Base-by-base conservation (phyloP, 1,140 invertebrate species). In the Hycleus cichorii region DNA sequence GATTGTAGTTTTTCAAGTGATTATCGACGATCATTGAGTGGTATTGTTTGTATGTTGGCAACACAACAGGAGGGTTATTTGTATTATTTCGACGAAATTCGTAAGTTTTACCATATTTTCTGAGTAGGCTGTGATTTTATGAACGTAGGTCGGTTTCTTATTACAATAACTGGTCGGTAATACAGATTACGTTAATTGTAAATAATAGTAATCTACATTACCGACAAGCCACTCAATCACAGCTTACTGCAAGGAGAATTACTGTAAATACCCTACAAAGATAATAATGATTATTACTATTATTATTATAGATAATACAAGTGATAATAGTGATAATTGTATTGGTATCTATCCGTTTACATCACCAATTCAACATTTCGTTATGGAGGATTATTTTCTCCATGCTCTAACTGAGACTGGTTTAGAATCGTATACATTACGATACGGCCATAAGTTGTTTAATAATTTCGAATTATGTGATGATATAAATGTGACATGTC, bases 401-500 rank as follows among this genome's bases (percentile, higher is more conserved):
- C 88, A 90, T 69, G 88, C 86, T 0, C 70, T 91, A 0, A 91
- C 88, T 1, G 82, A 86, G 42, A 84, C 84, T 57, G 89, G 88
- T 1, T 75, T 92, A 4, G 88, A 91, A 69, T 86, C 87, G 0
- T 90, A 90, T 62, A 90, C 89, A 0, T 74, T 87, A 27, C 76
- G 87, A 39, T 75, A 84, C 39, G 80, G 82, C 0, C 81, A 86
- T 68, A 77, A 81, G 43, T 65, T 83, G 10, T 71, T 66, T 38
- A 50, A 66, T 18, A 72, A 64, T 27, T 63, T 75, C 0, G 69
- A 74, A 39, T 60, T 69, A 3, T 49, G 69, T 1, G 68, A 75
- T 56, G 65, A 70, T 46, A 52, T 68, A 3, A 74, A 69, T 57
- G 50, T 67, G 3, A 77, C 79, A 1, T 79, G 78, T 50, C 83